Evolutionary conservation across 64 coral and sea anemone genomes (phyloP).

Genomic region (Anthopleura sola): DNA sequence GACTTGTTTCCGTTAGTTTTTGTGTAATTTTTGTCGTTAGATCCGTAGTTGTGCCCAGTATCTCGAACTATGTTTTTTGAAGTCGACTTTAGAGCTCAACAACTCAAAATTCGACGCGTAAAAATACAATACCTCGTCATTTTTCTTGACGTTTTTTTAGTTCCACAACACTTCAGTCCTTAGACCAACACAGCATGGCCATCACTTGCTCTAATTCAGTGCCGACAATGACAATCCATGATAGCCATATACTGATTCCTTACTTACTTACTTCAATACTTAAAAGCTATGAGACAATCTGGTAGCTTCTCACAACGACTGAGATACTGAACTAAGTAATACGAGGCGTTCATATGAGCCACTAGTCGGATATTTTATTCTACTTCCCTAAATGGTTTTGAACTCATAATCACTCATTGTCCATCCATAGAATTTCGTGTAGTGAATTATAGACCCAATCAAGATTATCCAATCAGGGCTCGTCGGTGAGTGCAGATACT

Average conservation of each 20-base stretch:
- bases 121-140: neutral
- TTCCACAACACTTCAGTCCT: neutral
- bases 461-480: neutral
- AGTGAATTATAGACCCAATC: neutral
- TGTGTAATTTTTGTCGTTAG: no score
- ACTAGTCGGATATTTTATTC: neutral
- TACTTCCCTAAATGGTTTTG: slow-evolving; percentile 9
- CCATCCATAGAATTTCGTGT: neutral
- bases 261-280: neutral
- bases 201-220: neutral
- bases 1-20: no score
- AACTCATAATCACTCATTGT: neutral
- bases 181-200: neutral
- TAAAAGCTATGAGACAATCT: neutral
- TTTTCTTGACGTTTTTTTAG: neutral
- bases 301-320: neutral
- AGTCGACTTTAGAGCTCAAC: neutral
- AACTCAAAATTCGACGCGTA: neutral
- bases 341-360: neutral
- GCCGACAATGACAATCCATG: neutral
- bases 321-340: neutral
- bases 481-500: neutral
- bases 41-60: no score
- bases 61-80: no score
- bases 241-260: neutral